Evolutionary conservation across 2,797 vertebrate genomes (phyloP).

Genomic region (Brachymystax lenok): DNA sequence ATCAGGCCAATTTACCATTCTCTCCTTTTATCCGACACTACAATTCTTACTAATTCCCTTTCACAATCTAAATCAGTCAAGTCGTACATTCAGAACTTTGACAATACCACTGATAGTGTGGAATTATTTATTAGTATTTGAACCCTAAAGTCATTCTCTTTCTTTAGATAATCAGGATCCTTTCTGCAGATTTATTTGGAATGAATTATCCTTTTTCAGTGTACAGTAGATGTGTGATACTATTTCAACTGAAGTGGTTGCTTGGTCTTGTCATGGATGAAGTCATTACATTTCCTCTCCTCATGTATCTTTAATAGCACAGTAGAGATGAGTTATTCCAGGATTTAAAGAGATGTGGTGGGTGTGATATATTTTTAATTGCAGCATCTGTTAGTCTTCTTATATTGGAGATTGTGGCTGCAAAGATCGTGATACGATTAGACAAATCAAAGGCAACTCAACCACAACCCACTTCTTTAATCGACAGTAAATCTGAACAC

Average conservation of each 20-base stretch:
- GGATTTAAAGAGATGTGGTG: conserved; percentile 75
- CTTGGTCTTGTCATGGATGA: conserved; percentile 67
- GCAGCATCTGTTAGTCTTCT: conserved; percentile 72
- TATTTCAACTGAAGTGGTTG: too few relatives aligned
- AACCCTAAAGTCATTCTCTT: too few relatives aligned
- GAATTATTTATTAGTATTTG: too few relatives aligned
- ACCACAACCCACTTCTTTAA: conserved; percentile 18
- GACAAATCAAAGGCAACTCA: conserved; percentile 65
- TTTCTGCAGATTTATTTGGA: too few relatives aligned
- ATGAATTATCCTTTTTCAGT: too few relatives aligned
- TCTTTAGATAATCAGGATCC: too few relatives aligned
- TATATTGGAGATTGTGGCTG: conserved; percentile 67
- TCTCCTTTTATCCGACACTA: neutral
- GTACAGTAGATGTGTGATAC: too few relatives aligned
- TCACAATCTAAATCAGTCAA: too few relatives aligned
- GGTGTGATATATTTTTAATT: conserved; percentile 80
- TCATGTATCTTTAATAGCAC: conserved; percentile 75
- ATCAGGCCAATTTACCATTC: too few relatives aligned
- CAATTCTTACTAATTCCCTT: too few relatives aligned
- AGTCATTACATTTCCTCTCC: conserved; percentile 76
- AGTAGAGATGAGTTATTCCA: conserved; percentile 78
- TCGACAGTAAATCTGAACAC: neutral
- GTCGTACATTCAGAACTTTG: too few relatives aligned
- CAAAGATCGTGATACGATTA: conserved; percentile 68
- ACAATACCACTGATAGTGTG: too few relatives aligned